Percentiles rank a stretch among this genome's conserved stretches.
These are phyloP conservation scores for Liopterus haemorrhoidalis DNA, from an alignment of 2,888 invertebrate species.

Conservation along the genomic window DNA sequence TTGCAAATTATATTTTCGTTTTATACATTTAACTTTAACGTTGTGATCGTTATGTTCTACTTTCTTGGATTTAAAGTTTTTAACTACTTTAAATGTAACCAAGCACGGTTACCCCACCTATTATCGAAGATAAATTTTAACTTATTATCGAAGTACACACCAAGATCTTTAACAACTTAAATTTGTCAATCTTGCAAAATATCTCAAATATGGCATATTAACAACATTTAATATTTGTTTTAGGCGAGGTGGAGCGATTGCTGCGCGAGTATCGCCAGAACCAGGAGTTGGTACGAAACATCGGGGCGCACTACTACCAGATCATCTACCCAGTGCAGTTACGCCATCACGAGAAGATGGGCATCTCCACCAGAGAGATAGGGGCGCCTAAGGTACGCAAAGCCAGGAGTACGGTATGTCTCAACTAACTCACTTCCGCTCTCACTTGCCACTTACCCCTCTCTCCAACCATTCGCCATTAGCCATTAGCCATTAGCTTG, in stretches of 20 bases:
- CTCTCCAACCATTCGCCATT: conserved; percentile 26
- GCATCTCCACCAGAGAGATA: conserved; percentile 88
- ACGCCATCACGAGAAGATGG: conserved; percentile 93
- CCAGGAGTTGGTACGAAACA: conserved; percentile 85
- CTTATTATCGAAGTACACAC: no score
- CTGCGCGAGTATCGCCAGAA: conserved; percentile 87
- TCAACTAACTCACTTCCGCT: conserved; percentile 42
- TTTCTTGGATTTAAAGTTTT: no score
- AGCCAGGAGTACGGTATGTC: conserved; percentile 55
- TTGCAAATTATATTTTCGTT: no score
- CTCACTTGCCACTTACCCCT: conserved; percentile 26
- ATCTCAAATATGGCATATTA: no score
- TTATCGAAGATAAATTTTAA: no score
- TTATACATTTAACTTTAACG: no score
- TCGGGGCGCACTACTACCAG: conserved; percentile 87
- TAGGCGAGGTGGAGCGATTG: conserved; percentile 87
- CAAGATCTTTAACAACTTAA: no score
- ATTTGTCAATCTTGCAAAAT: no score
- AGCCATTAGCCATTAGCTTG: no score
- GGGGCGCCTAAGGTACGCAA: conserved; percentile 77
- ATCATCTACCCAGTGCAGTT: conserved; percentile 92
- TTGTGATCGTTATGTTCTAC: no score
- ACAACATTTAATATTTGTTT: conserved; percentile 35
- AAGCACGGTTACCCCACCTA: no score
- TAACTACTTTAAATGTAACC: no score